These are phyloP conservation scores for Enhydra lutris DNA, from an alignment of 2,113 vertebrate genomes.

Conservation along the genomic window DNA sequence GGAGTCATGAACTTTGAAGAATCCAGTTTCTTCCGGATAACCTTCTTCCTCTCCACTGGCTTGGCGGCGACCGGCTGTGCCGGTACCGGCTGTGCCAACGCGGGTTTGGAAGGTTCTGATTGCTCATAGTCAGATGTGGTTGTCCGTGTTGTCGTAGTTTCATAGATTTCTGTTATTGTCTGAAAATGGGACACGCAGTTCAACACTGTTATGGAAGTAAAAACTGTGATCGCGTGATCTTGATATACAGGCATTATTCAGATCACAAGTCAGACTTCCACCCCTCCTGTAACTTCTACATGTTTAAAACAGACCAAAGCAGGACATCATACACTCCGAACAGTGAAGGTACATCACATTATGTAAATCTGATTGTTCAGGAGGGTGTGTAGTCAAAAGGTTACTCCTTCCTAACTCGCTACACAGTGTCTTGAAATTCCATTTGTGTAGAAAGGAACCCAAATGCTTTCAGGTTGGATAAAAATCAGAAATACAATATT, in stretches of 20 bases:
- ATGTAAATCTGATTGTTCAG: background rate
- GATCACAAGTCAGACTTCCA: background rate
- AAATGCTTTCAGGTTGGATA: background rate
- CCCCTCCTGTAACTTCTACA: background rate
- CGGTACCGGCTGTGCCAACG: background rate
- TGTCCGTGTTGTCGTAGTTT: conserved; percentile 70
- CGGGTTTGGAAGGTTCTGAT: conserved; percentile 38
- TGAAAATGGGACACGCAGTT: conserved; percentile 45
- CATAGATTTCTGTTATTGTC: conserved; percentile 73
- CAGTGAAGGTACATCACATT: background rate
- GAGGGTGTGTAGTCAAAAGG: background rate
- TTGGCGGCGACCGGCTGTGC: conserved; percentile 68
- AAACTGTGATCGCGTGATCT: background rate
- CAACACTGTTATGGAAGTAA: background rate
- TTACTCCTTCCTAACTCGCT: background rate
- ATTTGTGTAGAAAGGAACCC: background rate
- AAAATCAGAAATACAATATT: background rate
- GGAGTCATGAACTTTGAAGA: conserved; percentile 97
- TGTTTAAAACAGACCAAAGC: background rate
- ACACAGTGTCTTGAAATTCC: background rate
- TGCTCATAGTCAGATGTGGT: conserved; percentile 55
- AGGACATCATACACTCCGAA: background rate
- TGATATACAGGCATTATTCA: background rate
- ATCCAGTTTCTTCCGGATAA: conserved; percentile 90
- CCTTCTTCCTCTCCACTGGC: conserved; percentile 85